Evolutionary conservation across 2,888 invertebrate species (phyloP), one percentile per base, ranked within the genome.

Genomic region (Iselma pallidipennis): DNA sequence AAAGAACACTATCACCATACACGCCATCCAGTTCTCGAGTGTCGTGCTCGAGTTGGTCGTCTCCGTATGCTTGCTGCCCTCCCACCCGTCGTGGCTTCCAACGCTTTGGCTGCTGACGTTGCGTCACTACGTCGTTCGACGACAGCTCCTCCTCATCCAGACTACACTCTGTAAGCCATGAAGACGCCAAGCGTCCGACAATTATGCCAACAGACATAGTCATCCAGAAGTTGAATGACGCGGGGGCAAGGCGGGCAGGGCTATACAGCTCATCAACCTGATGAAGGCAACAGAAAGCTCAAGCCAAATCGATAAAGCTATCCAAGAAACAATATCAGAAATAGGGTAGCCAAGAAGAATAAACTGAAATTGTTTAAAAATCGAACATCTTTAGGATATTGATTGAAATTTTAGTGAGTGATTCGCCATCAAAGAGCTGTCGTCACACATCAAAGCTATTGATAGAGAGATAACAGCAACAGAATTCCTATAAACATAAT

Each of bases 21-120:
- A 68, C 71, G 69, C 72, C 74, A 73, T 74, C 74, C 72, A 71
- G 67, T 71, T 71, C 72, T 74, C 73, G 70, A 73, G 67, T 73
- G 71, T 67, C 19, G 42, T 42, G 68, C 72, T 68, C 52, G 42
- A 59, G 37, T 60, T 55, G 55, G 60, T 55, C 50, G 57, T 42
- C 49, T 45, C 42, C 49, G 55, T 37, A 28, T 57, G 55, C 52
- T 52, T 63, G 59, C 45, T 57, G 64, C 64, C 56, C 64, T 60
- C 60, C 64, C 64, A 60, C 60, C 60, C 55, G 42, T 42, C 42
- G 68, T 56, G 66, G 67, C 69, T 69, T 69, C 70, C 69, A 70
- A 68, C 66, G 68, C 42, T 42, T 42, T 42, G 42, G 42, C 42
- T 42, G 42, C 65, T 62, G 57, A 70, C 68, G 64, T 71, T 72